These are phyloP conservation scores for Deilephila elpenor DNA, from an alignment of 2,888 invertebrate genomes.

Conservation along the genomic window DNA sequence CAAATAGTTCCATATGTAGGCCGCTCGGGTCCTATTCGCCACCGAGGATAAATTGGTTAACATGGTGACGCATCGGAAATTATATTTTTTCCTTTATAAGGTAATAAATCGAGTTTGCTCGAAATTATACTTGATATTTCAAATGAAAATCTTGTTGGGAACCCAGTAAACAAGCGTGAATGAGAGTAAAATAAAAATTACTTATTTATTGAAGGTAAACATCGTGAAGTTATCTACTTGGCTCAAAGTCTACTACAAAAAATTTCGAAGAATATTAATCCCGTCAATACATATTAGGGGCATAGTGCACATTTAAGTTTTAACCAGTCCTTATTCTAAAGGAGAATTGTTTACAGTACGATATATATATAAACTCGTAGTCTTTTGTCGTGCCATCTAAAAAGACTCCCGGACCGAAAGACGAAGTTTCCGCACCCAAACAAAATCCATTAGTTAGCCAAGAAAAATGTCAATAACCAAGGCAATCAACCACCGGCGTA, in stretches of 20 bases:
- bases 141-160: too few relatives aligned
- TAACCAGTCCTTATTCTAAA: too few relatives aligned
- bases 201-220: too few relatives aligned
- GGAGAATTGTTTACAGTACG: too few relatives aligned
- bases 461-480: constrained; percentile 12
- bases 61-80: constrained; percentile 47
- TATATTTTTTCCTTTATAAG: constrained; percentile 37
- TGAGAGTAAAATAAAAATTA: too few relatives aligned
- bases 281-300: too few relatives aligned
- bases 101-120: constrained; percentile 20
- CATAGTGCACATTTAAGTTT: too few relatives aligned
- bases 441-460: background rate
- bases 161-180: background rate
- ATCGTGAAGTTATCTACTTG: too few relatives aligned
- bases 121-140: background rate
- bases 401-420: background rate
- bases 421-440: background rate
- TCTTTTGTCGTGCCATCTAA: background rate
- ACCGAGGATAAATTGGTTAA: constrained; percentile 49
- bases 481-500: background rate
- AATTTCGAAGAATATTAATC: too few relatives aligned
- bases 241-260: too few relatives aligned
- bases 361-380: background rate
- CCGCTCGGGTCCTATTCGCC: constrained; percentile 46
- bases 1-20: constrained; percentile 53